Percentiles rank a stretch among this genome's conserved stretches.
Conservation (phyloP, 2,888 invertebrate species). For the Acrobasis repandana region DNA sequence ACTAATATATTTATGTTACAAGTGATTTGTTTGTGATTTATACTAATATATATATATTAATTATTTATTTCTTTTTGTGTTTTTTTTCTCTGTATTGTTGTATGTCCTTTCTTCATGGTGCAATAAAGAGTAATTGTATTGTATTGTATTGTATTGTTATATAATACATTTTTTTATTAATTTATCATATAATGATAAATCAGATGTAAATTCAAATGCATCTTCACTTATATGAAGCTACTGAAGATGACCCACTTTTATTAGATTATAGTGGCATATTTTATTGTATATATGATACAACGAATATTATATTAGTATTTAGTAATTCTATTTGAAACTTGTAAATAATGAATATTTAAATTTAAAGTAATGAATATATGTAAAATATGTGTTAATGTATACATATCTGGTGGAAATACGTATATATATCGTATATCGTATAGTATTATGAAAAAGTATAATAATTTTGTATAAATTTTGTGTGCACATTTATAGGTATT, state of each 20-base stretch:
- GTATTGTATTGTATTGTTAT: too few relatives aligned
- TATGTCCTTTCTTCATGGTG: too few relatives aligned
- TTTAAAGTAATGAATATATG: constrained; percentile 17
- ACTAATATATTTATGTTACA: too few relatives aligned
- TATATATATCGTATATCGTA: too few relatives aligned
- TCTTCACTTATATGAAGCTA: not conserved
- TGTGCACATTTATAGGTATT: constrained; percentile 17
- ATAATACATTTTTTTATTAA: too few relatives aligned
- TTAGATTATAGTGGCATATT: constrained; percentile 19
- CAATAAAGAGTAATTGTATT: too few relatives aligned
- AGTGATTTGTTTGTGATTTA: too few relatives aligned
- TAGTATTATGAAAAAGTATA: constrained; percentile 10
- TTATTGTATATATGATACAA: constrained; percentile 34
- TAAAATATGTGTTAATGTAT: constrained; percentile 15
- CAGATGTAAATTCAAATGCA: too few relatives aligned
- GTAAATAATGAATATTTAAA: constrained; percentile 33
- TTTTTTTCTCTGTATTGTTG: too few relatives aligned
- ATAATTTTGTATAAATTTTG: constrained; percentile 22
- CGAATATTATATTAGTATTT: constrained; percentile 43
- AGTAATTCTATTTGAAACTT: constrained; percentile 26
- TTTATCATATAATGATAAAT: too few relatives aligned
- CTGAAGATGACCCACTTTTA: not conserved
- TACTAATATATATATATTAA: too few relatives aligned
- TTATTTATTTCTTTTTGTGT: too few relatives aligned
- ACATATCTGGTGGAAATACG: constrained; percentile 19